Evolutionary conservation across 2,888 invertebrate genomes (phyloP).

Genomic region (Drosophila maculinotata): DNA sequence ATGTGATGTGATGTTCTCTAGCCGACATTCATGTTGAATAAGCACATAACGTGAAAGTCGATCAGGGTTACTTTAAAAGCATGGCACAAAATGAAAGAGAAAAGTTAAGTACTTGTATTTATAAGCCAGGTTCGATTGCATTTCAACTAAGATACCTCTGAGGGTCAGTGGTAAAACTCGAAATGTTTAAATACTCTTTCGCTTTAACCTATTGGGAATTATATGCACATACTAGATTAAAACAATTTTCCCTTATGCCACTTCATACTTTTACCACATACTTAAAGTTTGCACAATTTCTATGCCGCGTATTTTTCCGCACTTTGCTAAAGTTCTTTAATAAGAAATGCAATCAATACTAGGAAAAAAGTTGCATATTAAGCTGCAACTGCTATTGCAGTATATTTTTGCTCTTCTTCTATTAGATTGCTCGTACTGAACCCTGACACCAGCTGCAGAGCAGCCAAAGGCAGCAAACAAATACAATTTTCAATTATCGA

Average conservation of each 20-base stretch:
- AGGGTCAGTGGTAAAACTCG: too few species aligned
- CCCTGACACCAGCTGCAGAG: conserved; percentile 25
- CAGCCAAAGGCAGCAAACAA: conserved; percentile 14
- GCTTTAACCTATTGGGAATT: neutral
- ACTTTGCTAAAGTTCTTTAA: neutral
- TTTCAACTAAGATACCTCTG: too few species aligned
- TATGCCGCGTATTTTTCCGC: neutral
- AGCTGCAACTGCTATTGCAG: conserved; percentile 9
- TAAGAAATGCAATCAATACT: conserved; percentile 1
- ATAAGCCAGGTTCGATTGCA: neutral
- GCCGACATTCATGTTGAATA: too few species aligned
- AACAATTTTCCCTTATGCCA: neutral
- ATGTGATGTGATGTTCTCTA: conserved; percentile 1
- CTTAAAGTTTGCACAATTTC: too few species aligned
- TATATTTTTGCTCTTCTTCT: neutral
- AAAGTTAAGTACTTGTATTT: neutral
- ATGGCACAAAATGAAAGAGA: neutral
- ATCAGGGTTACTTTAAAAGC: neutral
- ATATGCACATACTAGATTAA: neutral
- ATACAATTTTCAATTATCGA: conserved; percentile 69
- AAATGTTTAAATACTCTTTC: too few species aligned
- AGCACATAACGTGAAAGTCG: neutral
- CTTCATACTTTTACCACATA: neutral
- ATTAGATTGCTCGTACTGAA: neutral
- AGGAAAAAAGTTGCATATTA: neutral